These are phyloP conservation scores for Scyliorhinus canicula DNA, from an alignment of 2,797 vertebrate species.

Conservation along the genomic window DNA sequence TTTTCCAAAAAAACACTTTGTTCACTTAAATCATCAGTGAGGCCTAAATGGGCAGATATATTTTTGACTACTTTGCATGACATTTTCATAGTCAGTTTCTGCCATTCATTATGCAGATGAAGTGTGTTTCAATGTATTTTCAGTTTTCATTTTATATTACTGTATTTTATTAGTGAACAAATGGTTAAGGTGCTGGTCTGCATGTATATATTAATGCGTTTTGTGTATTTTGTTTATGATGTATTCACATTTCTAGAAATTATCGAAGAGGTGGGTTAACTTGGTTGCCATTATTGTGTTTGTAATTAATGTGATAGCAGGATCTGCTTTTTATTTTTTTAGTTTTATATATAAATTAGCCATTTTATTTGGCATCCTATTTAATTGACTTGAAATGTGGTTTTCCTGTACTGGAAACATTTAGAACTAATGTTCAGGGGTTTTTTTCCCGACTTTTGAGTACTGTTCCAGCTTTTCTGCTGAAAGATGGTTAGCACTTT, in stretches of 20 bases:
- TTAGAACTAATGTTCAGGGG: not conserved
- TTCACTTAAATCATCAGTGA: not conserved
- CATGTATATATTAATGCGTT: conserved; percentile 29
- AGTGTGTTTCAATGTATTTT: conserved; percentile 34
- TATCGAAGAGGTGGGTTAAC: conserved; percentile 20
- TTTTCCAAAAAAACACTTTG: conserved; percentile 6
- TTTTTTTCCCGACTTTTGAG: not conserved
- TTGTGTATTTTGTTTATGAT: conserved; percentile 8
- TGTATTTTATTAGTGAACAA: conserved; percentile 31
- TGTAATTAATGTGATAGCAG: conserved; percentile 9
- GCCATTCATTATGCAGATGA: conserved; percentile 4
- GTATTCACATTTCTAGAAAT: conserved; percentile 20
- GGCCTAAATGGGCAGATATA: not conserved
- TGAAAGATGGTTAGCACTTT: not conserved
- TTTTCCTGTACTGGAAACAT: not conserved
- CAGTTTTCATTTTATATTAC: conserved; percentile 29
- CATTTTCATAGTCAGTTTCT: conserved; percentile 21
- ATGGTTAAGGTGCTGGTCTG: conserved; percentile 20
- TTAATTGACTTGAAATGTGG: conserved; percentile 10
- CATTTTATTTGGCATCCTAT: conserved; percentile 13
- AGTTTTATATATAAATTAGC: conserved; percentile 6
- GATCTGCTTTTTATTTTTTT: conserved; percentile 9
- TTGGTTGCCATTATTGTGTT: not conserved
- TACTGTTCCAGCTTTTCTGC: conserved; percentile 6
- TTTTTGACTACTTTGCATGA: conserved; percentile 22